A percentile compares a stretch with the other conserved stretches of the same genome.
Evolutionary conservation across 2,113 vertebrate species (phyloP).

Genomic region (Antigone vipio): DNA sequence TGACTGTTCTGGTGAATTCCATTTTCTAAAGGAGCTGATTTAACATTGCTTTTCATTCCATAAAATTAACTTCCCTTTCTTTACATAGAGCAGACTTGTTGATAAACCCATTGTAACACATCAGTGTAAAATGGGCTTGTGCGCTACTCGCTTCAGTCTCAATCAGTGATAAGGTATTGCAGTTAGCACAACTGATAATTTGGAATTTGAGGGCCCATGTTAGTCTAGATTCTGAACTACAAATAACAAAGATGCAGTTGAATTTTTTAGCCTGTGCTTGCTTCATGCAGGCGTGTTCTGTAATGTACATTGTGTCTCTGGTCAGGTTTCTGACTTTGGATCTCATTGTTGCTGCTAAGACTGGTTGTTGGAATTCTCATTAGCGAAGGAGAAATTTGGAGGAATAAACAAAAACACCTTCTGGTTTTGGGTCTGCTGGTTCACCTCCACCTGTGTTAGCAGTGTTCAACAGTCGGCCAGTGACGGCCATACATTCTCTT

Average conservation of each 20-base stretch:
- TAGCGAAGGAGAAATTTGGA: background rate
- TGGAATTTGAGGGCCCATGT: background rate
- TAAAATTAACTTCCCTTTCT: background rate
- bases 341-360: background rate
- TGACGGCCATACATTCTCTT: background rate
- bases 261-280: background rate
- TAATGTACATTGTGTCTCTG: background rate
- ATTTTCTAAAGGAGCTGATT: background rate
- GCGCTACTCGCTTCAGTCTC: accelerated
- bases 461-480: background rate
- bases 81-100: background rate
- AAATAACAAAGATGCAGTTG: background rate
- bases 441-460: background rate
- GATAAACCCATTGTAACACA: background rate
- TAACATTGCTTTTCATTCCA: background rate
- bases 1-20: background rate
- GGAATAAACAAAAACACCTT: background rate
- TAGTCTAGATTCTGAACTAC: background rate
- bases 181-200: background rate
- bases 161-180: background rate
- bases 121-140: background rate
- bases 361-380: background rate
- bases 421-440: background rate
- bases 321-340: background rate
- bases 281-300: background rate